Evolutionary conservation across 2,888 invertebrate species (phyloP).

Genomic region (Barypeithes pellucidus): DNA sequence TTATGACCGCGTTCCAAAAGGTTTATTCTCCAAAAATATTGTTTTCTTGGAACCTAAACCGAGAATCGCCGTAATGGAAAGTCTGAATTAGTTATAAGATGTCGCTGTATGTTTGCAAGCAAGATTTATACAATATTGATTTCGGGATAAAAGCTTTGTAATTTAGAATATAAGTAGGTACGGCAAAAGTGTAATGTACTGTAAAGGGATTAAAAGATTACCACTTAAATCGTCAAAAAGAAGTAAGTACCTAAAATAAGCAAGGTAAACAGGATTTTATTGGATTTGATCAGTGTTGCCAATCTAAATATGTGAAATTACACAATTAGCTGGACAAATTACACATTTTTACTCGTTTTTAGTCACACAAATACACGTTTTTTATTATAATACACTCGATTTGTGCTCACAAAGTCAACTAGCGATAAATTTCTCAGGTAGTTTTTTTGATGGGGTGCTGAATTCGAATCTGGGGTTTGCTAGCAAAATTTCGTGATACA

Average conservation of each 20-base stretch:
- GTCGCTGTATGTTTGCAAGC: constrained; percentile 6
- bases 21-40: constrained; percentile 40
- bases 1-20: constrained; percentile 34
- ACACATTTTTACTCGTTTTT: no score
- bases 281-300: neutral
- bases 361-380: no score
- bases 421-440: no score
- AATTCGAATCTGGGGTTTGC: no score
- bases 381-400: no score
- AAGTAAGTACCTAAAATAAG: neutral
- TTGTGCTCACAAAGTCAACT: no score
- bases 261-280: neutral
- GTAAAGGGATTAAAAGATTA: constrained; percentile 9
- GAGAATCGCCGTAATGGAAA: constrained; percentile 14
- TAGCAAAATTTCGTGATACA: no score
- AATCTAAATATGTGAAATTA: no score
- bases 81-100: constrained; percentile 15
- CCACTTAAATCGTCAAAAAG: neutral
- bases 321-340: no score
- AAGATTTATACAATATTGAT: constrained; percentile 8
- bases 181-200: neutral
- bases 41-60: constrained; percentile 26
- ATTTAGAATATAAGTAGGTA: no score
- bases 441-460: no score
- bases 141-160: constrained; percentile 1